Evolutionary conservation across 2,888 invertebrate genomes (phyloP).

Genomic region (Leptothorax acervorum): DNA sequence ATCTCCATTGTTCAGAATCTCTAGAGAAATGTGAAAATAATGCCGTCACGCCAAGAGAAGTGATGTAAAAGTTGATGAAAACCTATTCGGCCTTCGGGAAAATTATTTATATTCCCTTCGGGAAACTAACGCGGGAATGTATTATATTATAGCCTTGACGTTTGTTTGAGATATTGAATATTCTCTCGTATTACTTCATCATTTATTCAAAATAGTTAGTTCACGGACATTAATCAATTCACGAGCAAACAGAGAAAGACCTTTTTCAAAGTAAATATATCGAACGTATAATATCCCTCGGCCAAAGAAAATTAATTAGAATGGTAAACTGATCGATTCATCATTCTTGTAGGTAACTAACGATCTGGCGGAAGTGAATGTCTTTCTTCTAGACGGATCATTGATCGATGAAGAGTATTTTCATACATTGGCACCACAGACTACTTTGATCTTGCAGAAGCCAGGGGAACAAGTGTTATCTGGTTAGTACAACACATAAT

Average conservation of each 20-base stretch:
- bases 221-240: not conserved
- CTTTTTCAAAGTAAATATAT: not conserved
- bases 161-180: not conserved
- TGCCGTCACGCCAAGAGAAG: not conserved
- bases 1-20: not conserved
- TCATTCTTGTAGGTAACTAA: slow-evolving; percentile 73
- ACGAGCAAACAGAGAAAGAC: not conserved
- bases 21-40: slow-evolving; percentile 9
- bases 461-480: slow-evolving; percentile 84
- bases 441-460: slow-evolving; percentile 88
- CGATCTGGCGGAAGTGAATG: slow-evolving; percentile 77
- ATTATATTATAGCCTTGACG: slow-evolving; percentile 18
- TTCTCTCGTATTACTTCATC: not conserved
- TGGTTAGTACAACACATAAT: slow-evolving; percentile 76
- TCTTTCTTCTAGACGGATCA: slow-evolving; percentile 83
- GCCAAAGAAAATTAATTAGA: not conserved
- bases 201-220: slow-evolving; percentile 6
- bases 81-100: slow-evolving; percentile 2
- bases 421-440: slow-evolving; percentile 91
- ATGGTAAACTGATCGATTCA: not conserved
- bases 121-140: not conserved
- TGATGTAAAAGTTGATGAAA: slow-evolving; percentile 12
- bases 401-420: slow-evolving; percentile 91
- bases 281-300: not conserved
- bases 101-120: slow-evolving; percentile 20